A percentile compares a stretch with the other conserved stretches of the same genome.
phyloP scores from a whole-genome alignment of 2,888 invertebrate species.

The Volucella bombylans region DNA sequence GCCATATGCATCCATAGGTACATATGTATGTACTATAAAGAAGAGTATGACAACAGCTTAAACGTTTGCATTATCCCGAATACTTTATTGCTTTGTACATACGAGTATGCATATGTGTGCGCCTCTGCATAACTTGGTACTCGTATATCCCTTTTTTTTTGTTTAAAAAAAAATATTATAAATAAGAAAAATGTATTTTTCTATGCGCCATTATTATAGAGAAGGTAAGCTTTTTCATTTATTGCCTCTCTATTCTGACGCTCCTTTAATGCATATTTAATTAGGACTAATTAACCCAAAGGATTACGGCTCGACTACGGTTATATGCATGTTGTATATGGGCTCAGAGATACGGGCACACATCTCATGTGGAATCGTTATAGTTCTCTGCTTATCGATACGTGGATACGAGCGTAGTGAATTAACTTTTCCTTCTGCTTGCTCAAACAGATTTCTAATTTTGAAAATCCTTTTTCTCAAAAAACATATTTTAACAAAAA shows the following conservation, averaged over 20 bases:
- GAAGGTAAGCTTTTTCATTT: constrained; percentile 47
- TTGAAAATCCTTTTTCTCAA: constrained; percentile 60
- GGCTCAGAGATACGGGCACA: background rate
- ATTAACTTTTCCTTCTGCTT: no score
- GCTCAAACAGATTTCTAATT: constrained; percentile 28
- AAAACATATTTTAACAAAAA: constrained; percentile 68
- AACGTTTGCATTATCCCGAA: no score
- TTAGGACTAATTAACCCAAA: constrained; percentile 78
- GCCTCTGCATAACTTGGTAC: no score
- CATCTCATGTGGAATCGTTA: constrained; percentile 39
- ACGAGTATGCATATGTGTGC: no score
- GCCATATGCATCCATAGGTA: background rate
- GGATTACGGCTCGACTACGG: constrained; percentile 62
- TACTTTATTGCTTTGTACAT: no score
- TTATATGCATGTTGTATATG: background rate
- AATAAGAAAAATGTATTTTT: constrained; percentile 13
- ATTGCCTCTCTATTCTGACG: constrained; percentile 57
- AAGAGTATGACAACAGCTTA: no score
- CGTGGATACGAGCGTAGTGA: constrained; percentile 8
- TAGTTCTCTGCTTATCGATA: constrained; percentile 70
- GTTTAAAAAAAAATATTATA: constrained; percentile 13
- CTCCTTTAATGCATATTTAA: constrained; percentile 78
- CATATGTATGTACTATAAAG: no score
- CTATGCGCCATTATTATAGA: constrained; percentile 16
- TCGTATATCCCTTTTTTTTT: no score